A percentile compares a stretch with the other conserved stretches of the same genome.
Evolutionary conservation across 2,113 vertebrate genomes (phyloP).

Genomic region (mouse (Mus musculus)): GRCm39 chr8:14953001-14953500

Average conservation of each 20-base stretch:
- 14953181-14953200: background rate
- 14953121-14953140: background rate
- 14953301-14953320: background rate
- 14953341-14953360: background rate
- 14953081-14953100: background rate
- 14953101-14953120: background rate
- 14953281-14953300: background rate
- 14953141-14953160: background rate
- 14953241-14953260: background rate
- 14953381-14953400: too few relatives aligned
- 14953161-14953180: background rate
- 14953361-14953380: background rate
- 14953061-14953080: too few relatives aligned
- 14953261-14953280: background rate
- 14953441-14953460: too few relatives aligned
- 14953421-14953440: too few relatives aligned
- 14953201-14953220: background rate
- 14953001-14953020: too few relatives aligned
- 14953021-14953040: too few relatives aligned
- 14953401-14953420: background rate
- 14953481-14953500: background rate
- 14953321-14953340: background rate
- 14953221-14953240: background rate
- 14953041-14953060: too few relatives aligned
- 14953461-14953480: background rate